Base-by-base conservation (phyloP, 2,888 invertebrate species). In the Protonemura montana region DNA sequence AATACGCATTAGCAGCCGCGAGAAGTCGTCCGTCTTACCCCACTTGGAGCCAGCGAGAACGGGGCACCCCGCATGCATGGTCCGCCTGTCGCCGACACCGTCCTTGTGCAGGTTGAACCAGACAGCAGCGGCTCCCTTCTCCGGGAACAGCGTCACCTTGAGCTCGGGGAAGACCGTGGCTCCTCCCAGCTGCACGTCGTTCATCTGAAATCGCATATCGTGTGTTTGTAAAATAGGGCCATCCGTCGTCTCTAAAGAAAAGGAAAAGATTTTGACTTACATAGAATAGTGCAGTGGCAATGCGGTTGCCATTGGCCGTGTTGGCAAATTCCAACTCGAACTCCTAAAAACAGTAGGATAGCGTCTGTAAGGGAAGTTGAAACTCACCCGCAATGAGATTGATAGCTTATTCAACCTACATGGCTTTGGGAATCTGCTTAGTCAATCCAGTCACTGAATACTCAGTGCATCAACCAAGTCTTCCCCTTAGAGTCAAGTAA, bases 251-350 rank as follows among this genome's bases (percentile, higher is more conserved):
- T 35, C 59, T 10, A 59, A 2, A 21, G 59, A 10, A 21, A 59
- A 2, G 59, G 59, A 2, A 59, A 7, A 59, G 59, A 3, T n/a
- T 85, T 90, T 10, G 10, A 95, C 97, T 96, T 93, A 98, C 98
- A 91, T 99, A 99, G 91, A 97, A 98, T 78, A 99, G 92, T 88
- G 98, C 96, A 0, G 99, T 99, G n/a, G 99, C 99, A 89, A 99
- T 99, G 89, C 99, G 94, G 92, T 99, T 99, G 85, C 99, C 99
- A 76, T 96, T 96, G 88, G 96, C 96, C 27, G 95, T 93, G 89
- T 94, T 95, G 89, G 96, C 95, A 92, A 99, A 99, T 90, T 96
- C 95, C 88, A 92, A 94, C 91, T 98, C 98, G 90, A 96, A 95
- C 92, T 95, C 95, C 97, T 98, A 93, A 86, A 93, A 92, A 88